Evolutionary conservation across 2,888 invertebrate genomes (phyloP).

Genomic region (Latheticus oryzae): DNA sequence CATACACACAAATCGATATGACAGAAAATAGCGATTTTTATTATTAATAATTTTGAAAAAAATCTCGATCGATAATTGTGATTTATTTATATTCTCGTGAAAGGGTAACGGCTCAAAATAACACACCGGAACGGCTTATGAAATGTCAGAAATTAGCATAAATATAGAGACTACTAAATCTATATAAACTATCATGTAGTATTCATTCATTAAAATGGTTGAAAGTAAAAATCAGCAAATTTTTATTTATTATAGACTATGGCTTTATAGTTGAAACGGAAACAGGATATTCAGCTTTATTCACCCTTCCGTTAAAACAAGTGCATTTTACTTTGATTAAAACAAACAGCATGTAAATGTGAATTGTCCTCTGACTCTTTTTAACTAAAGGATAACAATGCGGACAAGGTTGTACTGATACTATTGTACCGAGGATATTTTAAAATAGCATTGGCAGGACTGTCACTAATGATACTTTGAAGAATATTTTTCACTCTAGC

Average conservation of each 20-base stretch:
- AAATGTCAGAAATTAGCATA: constrained; percentile 33
- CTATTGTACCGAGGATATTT: too few relatives aligned
- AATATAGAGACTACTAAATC: constrained; percentile 12
- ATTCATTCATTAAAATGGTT: too few relatives aligned
- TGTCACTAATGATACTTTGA: too few relatives aligned
- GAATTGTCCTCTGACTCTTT: too few relatives aligned
- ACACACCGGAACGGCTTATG: constrained; percentile 29
- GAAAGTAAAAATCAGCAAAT: too few relatives aligned
- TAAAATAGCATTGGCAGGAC: too few relatives aligned
- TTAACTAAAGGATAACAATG: too few relatives aligned
- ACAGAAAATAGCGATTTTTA: constrained; percentile 7
- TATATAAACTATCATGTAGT: constrained; percentile 6
- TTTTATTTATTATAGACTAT: constrained; percentile 26
- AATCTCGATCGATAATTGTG: constrained; percentile 22
- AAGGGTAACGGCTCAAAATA: constrained; percentile 27
- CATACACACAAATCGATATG: background rate
- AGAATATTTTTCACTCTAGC: too few relatives aligned
- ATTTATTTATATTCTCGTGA: constrained; percentile 22
- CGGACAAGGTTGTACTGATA: too few relatives aligned
- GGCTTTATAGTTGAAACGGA: too few relatives aligned
- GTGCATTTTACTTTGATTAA: constrained; percentile 14
- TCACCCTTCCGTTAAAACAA: constrained; percentile 25
- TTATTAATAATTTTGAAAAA: background rate
- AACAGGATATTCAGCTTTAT: constrained; percentile 30
- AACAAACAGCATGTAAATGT: too few relatives aligned